phyloP scores from a whole-genome alignment of 2,797 vertebrate species.

The Sebastes reedi region DNA sequence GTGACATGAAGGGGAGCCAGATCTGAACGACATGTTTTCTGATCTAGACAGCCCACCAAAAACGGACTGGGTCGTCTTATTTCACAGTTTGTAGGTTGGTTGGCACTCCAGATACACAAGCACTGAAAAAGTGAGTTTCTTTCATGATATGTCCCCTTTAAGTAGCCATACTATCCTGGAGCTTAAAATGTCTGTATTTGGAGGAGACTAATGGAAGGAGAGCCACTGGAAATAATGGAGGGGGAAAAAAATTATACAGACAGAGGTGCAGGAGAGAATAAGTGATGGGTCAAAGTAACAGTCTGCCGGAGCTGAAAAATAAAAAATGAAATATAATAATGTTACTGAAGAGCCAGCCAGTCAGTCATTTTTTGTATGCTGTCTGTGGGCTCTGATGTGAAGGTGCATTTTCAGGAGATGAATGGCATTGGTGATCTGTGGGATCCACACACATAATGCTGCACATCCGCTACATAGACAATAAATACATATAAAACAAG shows the following conservation, averaged over 20 bases:
- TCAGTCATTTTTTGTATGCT: background rate
- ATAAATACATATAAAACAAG: background rate
- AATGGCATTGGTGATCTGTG: background rate
- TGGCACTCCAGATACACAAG: too few relatives aligned
- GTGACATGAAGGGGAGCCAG: too few relatives aligned
- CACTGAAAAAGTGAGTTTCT: too few relatives aligned
- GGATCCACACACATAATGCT: conserved; percentile 11
- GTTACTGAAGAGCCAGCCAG: background rate
- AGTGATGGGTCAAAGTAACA: conserved; percentile 5
- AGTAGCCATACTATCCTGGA: background rate
- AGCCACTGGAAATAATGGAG: background rate
- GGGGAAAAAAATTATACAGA: background rate
- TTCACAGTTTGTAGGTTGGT: too few relatives aligned
- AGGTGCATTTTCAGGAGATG: conserved; percentile 9
- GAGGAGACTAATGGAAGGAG: background rate
- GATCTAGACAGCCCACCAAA: too few relatives aligned
- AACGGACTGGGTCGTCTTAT: too few relatives aligned
- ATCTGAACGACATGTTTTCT: too few relatives aligned
- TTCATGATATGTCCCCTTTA: background rate
- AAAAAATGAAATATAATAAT: background rate
- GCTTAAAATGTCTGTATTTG: background rate
- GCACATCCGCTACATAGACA: background rate
- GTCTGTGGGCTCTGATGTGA: background rate
- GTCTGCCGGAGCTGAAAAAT: background rate
- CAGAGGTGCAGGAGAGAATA: background rate